These are phyloP conservation scores for cattle (Bos taurus) DNA, from an alignment of 2,113 vertebrate genomes.

Conservation along the genomic window ARS-UCD2.0 NC_037344.1:60231001-60231500, in stretches of 20 bases:
- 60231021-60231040: not conserved
- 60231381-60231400: conserved; percentile 68
- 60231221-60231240: conserved; percentile 75
- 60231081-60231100: not conserved
- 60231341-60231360: conserved; percentile 68
- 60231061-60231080: not conserved
- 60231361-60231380: conserved; percentile 76
- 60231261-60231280: conserved; percentile 46
- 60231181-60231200: conserved; percentile 35
- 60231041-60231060: not conserved
- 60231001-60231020: not conserved
- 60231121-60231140: not conserved
- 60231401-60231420: conserved; percentile 68
- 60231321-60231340: conserved; percentile 68
- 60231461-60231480: conserved; percentile 79
- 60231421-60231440: conserved; percentile 80
- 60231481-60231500: conserved; percentile 81
- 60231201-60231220: conserved; percentile 74
- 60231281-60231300: conserved; percentile 35
- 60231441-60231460: conserved; percentile 78
- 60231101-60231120: not conserved
- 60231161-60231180: not conserved
- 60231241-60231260: conserved; percentile 60
- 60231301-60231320: conserved; percentile 2
- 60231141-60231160: conserved; percentile 51